Evolutionary conservation across 2,113 vertebrate species (phyloP).

Genomic region (Nycticorax nycticorax): DNA sequence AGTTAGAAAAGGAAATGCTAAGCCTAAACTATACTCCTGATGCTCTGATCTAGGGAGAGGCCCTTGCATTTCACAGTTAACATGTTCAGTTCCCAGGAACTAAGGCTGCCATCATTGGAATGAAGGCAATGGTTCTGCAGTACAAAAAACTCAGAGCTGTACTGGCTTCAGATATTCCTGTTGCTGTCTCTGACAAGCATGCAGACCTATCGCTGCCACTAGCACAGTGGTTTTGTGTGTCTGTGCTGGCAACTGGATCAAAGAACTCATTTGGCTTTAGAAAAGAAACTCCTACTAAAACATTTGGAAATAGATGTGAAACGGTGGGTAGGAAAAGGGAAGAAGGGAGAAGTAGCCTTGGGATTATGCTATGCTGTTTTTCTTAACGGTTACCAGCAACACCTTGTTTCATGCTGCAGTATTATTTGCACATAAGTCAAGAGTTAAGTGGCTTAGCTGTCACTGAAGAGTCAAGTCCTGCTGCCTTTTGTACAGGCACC

Average conservation of each 20-base stretch:
- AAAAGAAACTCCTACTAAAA: not conserved
- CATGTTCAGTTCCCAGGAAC: not conserved
- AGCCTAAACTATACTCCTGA: not conserved
- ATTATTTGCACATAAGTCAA: not conserved
- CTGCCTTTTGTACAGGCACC: not conserved
- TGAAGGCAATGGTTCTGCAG: not conserved
- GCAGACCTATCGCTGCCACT: not conserved
- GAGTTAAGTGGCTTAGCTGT: not conserved
- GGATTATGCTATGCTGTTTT: not conserved
- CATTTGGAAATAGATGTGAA: not conserved
- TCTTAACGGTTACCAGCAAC: not conserved
- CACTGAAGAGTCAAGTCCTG: not conserved
- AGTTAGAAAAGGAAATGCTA: not conserved
- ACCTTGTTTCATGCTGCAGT: not conserved
- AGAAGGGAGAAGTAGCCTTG: not conserved
- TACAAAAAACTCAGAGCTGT: not conserved
- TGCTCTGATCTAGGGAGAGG: not conserved
- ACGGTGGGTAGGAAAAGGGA: not conserved
- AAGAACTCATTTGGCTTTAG: not conserved
- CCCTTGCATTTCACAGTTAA: not conserved
- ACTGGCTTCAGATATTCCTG: not conserved
- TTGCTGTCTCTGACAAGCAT: not conserved
- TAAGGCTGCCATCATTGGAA: not conserved
- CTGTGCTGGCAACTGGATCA: not conserved
- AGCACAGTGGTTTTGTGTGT: not conserved